Percentiles rank a stretch among this genome's conserved stretches.
Evolutionary conservation across 2,113 vertebrate species (phyloP).

Genomic region (Narcine bancroftii): DNA sequence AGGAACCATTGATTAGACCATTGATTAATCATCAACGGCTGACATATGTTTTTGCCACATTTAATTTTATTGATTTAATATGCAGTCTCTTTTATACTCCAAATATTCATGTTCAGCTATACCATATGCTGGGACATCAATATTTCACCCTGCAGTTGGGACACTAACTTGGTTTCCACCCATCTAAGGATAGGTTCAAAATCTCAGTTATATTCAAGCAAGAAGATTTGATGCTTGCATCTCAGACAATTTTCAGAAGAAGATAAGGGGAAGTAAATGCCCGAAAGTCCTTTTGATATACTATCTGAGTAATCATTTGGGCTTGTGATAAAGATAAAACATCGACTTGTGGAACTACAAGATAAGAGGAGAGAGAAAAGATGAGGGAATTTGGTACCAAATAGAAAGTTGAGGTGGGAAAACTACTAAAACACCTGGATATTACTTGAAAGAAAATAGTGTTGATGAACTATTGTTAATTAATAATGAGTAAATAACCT

Average conservation of each 20-base stretch:
- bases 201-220: background rate
- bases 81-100: background rate
- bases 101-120: background rate
- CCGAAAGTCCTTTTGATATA: background rate
- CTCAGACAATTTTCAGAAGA: background rate
- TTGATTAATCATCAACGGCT: background rate
- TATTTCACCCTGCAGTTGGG: background rate
- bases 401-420: background rate
- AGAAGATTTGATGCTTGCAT: background rate
- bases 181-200: background rate
- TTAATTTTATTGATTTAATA: slow-evolving; percentile 7
- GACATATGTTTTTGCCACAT: background rate
- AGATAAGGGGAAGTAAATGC: background rate
- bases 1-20: background rate
- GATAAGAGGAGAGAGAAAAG: background rate
- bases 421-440: background rate
- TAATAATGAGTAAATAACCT: slow-evolving; percentile 20
- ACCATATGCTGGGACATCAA: background rate
- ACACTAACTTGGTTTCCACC: background rate
- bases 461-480: background rate
- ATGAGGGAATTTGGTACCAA: background rate
- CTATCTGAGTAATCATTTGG: background rate
- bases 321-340: background rate
- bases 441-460: background rate
- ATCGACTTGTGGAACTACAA: background rate